Evolutionary conservation across 2,113 vertebrate genomes (phyloP).

Genomic region (Leptobrachium ailaonicum): DNA sequence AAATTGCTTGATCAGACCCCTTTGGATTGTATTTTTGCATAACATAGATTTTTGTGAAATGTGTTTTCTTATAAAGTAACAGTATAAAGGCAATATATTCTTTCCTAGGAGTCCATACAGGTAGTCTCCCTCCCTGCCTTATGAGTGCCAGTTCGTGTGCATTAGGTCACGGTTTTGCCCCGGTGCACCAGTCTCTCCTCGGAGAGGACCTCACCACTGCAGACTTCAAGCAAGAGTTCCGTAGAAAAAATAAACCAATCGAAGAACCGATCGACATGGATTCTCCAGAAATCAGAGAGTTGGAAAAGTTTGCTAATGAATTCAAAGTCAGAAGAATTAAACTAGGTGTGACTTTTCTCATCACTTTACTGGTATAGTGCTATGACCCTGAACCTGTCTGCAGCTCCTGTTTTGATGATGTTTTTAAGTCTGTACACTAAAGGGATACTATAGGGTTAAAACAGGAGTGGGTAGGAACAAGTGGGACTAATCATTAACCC

Average conservation of each 20-base stretch:
- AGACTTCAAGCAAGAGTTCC: conserved; percentile 87
- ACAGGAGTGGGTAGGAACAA: too few species aligned
- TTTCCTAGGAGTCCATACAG: conserved; percentile 59
- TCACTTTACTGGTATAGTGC: too few species aligned
- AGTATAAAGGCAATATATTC: neutral
- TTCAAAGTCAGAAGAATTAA: conserved; percentile 97
- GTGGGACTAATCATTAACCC: too few species aligned
- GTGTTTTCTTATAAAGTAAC: too few species aligned
- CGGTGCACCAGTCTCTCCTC: conserved; percentile 83
- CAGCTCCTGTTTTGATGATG: too few species aligned
- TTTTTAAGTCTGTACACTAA: too few species aligned
- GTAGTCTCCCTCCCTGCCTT: conserved; percentile 87
- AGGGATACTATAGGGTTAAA: too few species aligned
- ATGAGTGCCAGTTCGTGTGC: conserved; percentile 77
- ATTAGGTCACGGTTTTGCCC: conserved; percentile 80
- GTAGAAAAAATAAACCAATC: conserved; percentile 76
- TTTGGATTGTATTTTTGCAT: too few species aligned
- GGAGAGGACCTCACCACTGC: conserved; percentile 70
- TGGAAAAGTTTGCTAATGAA: conserved; percentile 96
- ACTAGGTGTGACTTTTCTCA: conserved; percentile 72
- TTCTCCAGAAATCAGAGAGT: conserved; percentile 91
- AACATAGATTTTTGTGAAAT: too few species aligned
- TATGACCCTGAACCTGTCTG: too few species aligned
- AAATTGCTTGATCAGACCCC: too few species aligned
- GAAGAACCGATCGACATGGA: conserved; percentile 89